A percentile compares a stretch with the other conserved stretches of the same genome.
These are phyloP conservation scores for Phaetusa simplex DNA, from an alignment of 2,113 vertebrate species.

Conservation along the genomic window DNA sequence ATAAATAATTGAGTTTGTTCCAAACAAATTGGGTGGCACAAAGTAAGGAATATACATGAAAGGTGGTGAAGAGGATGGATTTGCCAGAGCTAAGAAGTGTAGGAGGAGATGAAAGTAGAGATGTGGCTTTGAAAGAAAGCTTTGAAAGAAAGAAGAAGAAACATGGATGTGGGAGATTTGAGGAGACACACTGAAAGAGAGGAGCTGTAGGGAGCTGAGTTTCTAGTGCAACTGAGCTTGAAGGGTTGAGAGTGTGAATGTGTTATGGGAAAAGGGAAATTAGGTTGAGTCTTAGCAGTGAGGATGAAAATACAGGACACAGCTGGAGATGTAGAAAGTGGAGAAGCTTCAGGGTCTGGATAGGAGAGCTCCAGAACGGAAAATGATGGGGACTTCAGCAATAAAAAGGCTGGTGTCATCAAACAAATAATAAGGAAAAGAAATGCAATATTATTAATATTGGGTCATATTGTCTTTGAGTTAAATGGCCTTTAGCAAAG, in stretches of 20 bases:
- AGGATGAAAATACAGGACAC: not conserved
- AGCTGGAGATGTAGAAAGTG: not conserved
- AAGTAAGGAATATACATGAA: slow-evolving; percentile 29
- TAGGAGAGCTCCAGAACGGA: not conserved
- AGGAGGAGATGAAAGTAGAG: slow-evolving; percentile 62
- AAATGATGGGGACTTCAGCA: not conserved
- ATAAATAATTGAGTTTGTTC: slow-evolving; percentile 50
- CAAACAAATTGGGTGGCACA: slow-evolving; percentile 52
- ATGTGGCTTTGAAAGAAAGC: slow-evolving; percentile 41
- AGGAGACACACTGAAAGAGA: not conserved
- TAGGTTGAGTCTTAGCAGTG: not conserved
- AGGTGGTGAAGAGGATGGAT: not conserved
- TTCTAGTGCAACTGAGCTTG: not conserved
- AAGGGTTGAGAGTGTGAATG: not conserved
- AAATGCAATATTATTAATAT: not conserved
- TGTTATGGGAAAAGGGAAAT: not conserved
- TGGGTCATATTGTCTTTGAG: not conserved
- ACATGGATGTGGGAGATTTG: not conserved
- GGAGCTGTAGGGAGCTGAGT: not conserved
- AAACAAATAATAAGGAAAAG: not conserved
- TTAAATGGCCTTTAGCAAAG: not conserved
- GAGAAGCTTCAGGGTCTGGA: not conserved
- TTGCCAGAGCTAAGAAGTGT: slow-evolving; percentile 28
- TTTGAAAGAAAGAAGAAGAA: slow-evolving; percentile 54
- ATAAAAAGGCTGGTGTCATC: not conserved